phyloP scores from a whole-genome alignment of 2,888 invertebrate genomes.

The Mylabris sibirica region DNA sequence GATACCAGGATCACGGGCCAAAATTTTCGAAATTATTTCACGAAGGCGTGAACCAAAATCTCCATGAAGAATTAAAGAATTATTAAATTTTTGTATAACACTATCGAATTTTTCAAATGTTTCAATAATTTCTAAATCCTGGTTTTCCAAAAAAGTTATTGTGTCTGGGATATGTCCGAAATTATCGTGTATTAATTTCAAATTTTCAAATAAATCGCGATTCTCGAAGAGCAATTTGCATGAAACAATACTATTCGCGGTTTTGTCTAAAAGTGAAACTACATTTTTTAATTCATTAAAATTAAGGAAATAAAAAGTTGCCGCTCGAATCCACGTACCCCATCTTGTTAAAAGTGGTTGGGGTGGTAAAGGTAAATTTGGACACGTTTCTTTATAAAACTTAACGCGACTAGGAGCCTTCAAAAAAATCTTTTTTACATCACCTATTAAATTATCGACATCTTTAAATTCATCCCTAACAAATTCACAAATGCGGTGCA shows the following conservation, averaged over 20 bases:
- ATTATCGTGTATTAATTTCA: too few species aligned
- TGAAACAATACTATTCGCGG: background rate
- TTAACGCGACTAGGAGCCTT: background rate
- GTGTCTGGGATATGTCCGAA: too few species aligned
- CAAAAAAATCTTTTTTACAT: background rate
- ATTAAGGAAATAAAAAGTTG: background rate
- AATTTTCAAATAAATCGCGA: too few species aligned
- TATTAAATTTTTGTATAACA: too few species aligned
- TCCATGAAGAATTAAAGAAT: too few species aligned
- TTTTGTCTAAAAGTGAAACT: background rate
- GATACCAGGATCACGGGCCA: too few species aligned
- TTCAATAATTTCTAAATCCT: too few species aligned
- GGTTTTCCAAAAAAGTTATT: too few species aligned
- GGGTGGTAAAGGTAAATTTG: slow-evolving; percentile 8
- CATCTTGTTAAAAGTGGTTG: background rate
- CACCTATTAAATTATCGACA: background rate
- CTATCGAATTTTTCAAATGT: too few species aligned
- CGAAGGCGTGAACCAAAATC: background rate
- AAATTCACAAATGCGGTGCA: slow-evolving; percentile 16
- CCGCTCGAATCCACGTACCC: slow-evolving; percentile 2
- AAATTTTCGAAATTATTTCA: background rate
- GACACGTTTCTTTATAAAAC: background rate
- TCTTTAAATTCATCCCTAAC: slow-evolving; percentile 2
- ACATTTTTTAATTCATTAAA: background rate
- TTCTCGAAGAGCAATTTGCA: too few species aligned